Evolutionary conservation across 1,140 invertebrate species (phyloP).

Genomic region (Pectinophora gossypiella): DNA sequence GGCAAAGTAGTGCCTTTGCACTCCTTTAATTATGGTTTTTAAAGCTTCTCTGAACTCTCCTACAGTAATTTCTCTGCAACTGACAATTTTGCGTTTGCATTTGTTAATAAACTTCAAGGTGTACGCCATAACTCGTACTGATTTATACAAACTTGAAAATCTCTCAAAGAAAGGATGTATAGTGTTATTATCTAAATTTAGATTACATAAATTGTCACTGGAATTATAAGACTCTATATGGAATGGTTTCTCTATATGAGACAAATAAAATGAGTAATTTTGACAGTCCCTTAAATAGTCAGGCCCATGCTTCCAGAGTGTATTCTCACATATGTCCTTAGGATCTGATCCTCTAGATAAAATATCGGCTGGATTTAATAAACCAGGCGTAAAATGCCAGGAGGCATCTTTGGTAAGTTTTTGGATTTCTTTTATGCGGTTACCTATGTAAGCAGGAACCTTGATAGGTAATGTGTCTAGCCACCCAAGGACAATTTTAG

Average conservation of each 20-base stretch:
- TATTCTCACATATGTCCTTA: background rate
- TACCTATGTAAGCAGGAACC: constrained; percentile 5
- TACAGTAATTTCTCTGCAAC: background rate
- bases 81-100: constrained; percentile 4
- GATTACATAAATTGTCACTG: background rate
- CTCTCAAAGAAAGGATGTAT: background rate
- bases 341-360: constrained; percentile 6
- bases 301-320: constrained; percentile 5
- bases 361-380: constrained; percentile 3
- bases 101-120: constrained; percentile 4
- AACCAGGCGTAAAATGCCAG: background rate
- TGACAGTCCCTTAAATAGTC: background rate
- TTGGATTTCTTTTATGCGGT: constrained; percentile 4
- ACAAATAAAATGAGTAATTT: constrained; percentile 4
- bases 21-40: background rate
- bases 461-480: background rate
- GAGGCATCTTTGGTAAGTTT: background rate
- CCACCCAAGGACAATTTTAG: constrained; percentile 7
- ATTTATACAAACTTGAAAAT: constrained; percentile 5
- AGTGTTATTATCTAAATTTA: background rate
- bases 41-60: background rate
- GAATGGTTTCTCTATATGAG: background rate
- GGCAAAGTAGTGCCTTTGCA: constrained; percentile 5
- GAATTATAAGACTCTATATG: background rate
- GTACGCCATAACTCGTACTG: background rate